Percentiles rank a stretch among this genome's conserved stretches.
phyloP scores from a whole-genome alignment of 2,797 vertebrate species.

The Malurus splendens region DNA sequence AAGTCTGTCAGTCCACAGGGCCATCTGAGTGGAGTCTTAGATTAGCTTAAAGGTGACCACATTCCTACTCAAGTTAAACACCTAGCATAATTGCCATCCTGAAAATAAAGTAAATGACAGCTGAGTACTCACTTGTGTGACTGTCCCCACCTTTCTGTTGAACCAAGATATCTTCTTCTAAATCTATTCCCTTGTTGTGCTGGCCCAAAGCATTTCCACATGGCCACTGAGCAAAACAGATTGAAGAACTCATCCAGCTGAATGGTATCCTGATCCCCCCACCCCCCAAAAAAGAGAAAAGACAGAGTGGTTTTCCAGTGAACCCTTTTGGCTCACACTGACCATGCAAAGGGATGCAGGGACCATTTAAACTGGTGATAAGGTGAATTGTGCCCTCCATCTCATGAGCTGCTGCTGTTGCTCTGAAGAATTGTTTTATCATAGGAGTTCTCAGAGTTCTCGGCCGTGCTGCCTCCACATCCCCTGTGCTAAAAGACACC shows the following conservation, averaged over 20 bases:
- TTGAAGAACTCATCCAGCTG: background rate
- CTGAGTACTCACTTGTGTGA: background rate
- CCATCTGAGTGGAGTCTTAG: background rate
- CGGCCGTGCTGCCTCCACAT: background rate
- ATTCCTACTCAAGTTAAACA: background rate
- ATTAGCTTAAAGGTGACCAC: background rate
- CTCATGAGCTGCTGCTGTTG: background rate
- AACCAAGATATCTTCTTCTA: background rate
- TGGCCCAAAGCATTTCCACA: background rate
- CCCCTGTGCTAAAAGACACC: background rate
- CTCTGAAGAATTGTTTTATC: background rate
- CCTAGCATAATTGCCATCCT: background rate
- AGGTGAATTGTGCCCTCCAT: background rate
- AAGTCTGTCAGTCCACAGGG: background rate
- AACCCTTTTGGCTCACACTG: background rate
- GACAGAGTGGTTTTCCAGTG: background rate
- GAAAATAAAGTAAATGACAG: background rate
- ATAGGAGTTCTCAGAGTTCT: background rate
- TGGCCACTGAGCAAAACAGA: background rate
- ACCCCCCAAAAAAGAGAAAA: background rate
- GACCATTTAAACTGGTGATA: background rate
- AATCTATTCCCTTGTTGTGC: background rate
- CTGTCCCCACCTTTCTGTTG: background rate
- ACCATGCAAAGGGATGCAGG: background rate
- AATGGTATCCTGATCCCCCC: background rate